phyloP scores from a whole-genome alignment of 2,113 vertebrate genomes.

The Piprites chloris region DNA sequence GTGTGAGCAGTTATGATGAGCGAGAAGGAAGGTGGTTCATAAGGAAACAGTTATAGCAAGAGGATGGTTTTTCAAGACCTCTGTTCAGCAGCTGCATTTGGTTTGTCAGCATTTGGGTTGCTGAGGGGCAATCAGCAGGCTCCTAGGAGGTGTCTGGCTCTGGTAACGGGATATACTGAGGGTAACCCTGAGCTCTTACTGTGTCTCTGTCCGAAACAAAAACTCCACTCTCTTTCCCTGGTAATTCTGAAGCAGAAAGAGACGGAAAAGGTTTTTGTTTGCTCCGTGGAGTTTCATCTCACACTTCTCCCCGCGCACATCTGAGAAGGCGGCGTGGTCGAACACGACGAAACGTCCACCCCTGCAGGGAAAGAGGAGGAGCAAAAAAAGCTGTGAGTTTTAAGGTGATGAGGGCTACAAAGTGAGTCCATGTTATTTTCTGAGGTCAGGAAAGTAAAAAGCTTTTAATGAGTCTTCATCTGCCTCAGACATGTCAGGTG shows the following conservation, averaged over 20 bases:
- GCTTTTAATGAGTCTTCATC: not conserved
- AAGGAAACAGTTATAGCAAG: not conserved
- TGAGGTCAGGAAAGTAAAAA: not conserved
- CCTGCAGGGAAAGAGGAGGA: conserved; percentile 59
- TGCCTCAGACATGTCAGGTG: not conserved
- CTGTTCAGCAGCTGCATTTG: not conserved
- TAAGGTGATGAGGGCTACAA: not conserved
- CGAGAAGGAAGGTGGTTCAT: not conserved
- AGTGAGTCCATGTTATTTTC: not conserved
- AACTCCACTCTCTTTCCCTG: conserved; percentile 74
- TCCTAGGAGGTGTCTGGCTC: not conserved
- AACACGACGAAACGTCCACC: conserved; percentile 88
- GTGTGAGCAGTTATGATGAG: not conserved
- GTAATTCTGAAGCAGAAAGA: conserved; percentile 78
- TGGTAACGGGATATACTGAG: not conserved
- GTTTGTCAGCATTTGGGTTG: not conserved
- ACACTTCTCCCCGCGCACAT: conserved; percentile 88
- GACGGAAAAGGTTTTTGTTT: conserved; percentile 90
- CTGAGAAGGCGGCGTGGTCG: conserved; percentile 84
- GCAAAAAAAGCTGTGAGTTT: not conserved
- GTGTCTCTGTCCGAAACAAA: conserved; percentile 87
- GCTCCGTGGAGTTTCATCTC: conserved; percentile 89
- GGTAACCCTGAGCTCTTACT: conserved; percentile 76
- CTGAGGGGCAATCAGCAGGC: not conserved
- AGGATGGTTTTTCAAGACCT: not conserved